These are phyloP conservation scores for Phrynocephalus versicolor DNA, from an alignment of 2,113 vertebrate genomes.

Conservation along the genomic window DNA sequence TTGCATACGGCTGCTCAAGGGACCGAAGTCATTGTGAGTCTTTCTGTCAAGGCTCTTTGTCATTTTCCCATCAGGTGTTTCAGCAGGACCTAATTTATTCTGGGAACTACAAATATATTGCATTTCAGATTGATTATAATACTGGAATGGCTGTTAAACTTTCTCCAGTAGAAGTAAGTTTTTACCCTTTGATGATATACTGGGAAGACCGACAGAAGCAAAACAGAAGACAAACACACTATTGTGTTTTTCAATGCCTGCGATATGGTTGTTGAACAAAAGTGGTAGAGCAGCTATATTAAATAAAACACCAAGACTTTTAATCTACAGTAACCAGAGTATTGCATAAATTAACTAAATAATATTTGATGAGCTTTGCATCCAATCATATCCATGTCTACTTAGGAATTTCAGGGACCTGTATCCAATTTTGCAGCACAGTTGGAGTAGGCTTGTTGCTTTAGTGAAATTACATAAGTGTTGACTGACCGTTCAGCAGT, in stretches of 20 bases:
- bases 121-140: conserved; percentile 2
- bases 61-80: conserved; percentile 17
- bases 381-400: not conserved
- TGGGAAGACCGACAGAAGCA: not conserved
- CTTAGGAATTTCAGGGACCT: too few relatives aligned
- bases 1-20: not conserved
- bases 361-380: not conserved
- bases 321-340: not conserved
- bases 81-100: not conserved
- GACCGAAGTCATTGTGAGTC: not conserved
- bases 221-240: not conserved
- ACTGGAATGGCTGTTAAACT: not conserved
- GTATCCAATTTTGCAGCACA: too few relatives aligned
- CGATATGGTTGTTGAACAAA: not conserved
- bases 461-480: too few relatives aligned
- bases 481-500: too few relatives aligned
- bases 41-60: conserved; percentile 11
- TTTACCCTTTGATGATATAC: not conserved
- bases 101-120: not conserved
- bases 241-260: not conserved
- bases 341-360: not conserved
- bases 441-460: too few relatives aligned
- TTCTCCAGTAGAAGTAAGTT: not conserved
- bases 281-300: not conserved
- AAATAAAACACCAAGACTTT: not conserved